A percentile compares a stretch with the other conserved stretches of the same genome.
These are phyloP conservation scores for Alauda arvensis DNA, from an alignment of 2,797 vertebrate genomes.

Conservation along the genomic window DNA sequence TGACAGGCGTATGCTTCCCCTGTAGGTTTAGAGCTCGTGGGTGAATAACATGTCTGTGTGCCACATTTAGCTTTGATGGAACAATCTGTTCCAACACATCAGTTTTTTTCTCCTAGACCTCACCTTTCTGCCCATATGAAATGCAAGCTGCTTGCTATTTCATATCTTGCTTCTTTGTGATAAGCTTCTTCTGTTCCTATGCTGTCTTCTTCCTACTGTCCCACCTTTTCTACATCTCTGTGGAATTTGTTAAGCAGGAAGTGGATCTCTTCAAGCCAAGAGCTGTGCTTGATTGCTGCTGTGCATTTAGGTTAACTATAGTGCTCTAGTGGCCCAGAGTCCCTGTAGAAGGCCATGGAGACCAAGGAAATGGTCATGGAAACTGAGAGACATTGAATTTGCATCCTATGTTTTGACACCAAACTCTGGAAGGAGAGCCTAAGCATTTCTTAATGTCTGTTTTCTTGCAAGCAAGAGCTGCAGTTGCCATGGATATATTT, in stretches of 20 bases:
- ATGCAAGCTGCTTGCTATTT: slow-evolving; percentile 14
- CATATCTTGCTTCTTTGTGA: neutral
- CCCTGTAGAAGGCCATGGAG: neutral
- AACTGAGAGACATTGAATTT: neutral
- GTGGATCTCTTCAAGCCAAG: neutral
- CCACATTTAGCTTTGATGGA: slow-evolving; percentile 39
- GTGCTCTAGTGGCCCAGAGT: neutral
- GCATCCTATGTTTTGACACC: neutral
- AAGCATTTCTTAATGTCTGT: neutral
- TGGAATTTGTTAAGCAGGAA: neutral
- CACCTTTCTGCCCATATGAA: slow-evolving; percentile 37
- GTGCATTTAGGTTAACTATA: neutral
- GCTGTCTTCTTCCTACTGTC: neutral
- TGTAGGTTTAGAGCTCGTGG: slow-evolving; percentile 22
- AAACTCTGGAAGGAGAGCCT: neutral
- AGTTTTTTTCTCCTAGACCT: neutral
- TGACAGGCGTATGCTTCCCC: neutral
- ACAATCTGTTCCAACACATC: neutral
- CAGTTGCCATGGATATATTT: slow-evolving; percentile 18
- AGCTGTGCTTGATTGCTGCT: neutral
- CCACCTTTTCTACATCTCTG: neutral
- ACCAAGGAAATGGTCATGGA: neutral
- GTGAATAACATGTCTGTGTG: slow-evolving; percentile 21
- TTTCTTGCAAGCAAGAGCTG: neutral
- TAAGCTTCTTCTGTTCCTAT: neutral